A percentile compares a stretch with the other conserved stretches of the same genome.
Evolutionary conservation across 2,797 vertebrate genomes (phyloP).

Genomic region (Urocyon cinereoargenteus): DNA sequence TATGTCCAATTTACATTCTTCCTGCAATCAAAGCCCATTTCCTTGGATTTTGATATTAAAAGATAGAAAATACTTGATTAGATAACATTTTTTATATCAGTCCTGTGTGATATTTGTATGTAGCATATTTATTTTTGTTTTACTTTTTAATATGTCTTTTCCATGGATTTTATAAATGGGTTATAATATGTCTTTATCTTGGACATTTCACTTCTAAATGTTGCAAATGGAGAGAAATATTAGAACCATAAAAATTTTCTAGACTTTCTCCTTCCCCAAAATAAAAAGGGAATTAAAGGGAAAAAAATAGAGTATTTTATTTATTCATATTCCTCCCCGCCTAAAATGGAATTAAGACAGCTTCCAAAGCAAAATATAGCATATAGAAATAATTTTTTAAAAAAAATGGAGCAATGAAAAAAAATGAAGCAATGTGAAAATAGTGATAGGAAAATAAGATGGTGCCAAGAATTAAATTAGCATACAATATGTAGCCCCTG

Average conservation of each 20-base stretch:
- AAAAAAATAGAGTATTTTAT: background rate
- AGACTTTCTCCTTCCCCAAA: background rate
- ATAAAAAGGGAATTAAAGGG: background rate
- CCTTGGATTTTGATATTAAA: background rate
- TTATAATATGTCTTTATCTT: background rate
- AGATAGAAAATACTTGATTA: background rate
- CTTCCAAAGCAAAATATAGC: slow-evolving; percentile 22
- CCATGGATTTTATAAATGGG: background rate
- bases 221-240: slow-evolving; percentile 34
- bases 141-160: slow-evolving; percentile 9
- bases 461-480: background rate
- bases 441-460: slow-evolving; percentile 26
- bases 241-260: background rate
- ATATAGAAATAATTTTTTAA: slow-evolving; percentile 17
- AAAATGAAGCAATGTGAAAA: slow-evolving; percentile 20
- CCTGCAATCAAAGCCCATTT: background rate
- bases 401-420: background rate
- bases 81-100: slow-evolving; percentile 41
- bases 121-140: background rate
- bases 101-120: background rate
- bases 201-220: background rate
- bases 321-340: background rate
- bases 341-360: background rate
- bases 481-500: background rate
- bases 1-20: background rate